phyloP scores from a whole-genome alignment of 2,888 invertebrate species.

The Sinopyrophorus schimmeli region DNA sequence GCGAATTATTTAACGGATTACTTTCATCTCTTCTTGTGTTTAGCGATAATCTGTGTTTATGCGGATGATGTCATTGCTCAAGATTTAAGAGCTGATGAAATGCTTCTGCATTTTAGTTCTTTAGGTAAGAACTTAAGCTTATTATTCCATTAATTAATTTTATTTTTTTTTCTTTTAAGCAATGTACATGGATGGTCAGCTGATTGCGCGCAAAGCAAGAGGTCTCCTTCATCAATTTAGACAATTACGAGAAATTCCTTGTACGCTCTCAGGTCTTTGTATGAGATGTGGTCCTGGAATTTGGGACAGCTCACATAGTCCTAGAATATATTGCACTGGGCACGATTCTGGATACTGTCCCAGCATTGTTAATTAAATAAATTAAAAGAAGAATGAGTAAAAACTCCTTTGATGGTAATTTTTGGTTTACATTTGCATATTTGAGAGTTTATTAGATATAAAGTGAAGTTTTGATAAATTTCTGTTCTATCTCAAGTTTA shows the following conservation, averaged over 20 bases:
- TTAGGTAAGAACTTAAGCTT: constrained; percentile 60
- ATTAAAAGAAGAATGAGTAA: too few relatives aligned
- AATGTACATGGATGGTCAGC: constrained; percentile 95
- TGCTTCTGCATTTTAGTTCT: constrained; percentile 92
- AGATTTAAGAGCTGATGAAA: constrained; percentile 89
- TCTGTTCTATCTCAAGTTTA: too few relatives aligned
- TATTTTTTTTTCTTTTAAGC: constrained; percentile 62
- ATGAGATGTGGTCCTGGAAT: constrained; percentile 89
- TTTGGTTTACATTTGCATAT: too few relatives aligned
- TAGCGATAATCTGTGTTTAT: constrained; percentile 91
- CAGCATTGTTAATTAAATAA: constrained; percentile 36
- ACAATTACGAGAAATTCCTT: constrained; percentile 84
- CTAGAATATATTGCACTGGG: constrained; percentile 80
- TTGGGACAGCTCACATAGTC: constrained; percentile 92
- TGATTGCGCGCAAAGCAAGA: constrained; percentile 88
- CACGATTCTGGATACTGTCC: constrained; percentile 63
- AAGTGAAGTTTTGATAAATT: too few relatives aligned
- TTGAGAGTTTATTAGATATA: too few relatives aligned
- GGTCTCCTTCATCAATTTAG: constrained; percentile 90
- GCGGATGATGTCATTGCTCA: constrained; percentile 92
- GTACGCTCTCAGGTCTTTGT: constrained; percentile 85
- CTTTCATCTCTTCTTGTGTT: constrained; percentile 92
- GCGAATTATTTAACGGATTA: constrained; percentile 94
- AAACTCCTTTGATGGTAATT: too few relatives aligned
- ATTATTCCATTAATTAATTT: too few relatives aligned